Base-by-base conservation (phyloP, 1,140 invertebrate genomes). In the Caenorhabditis inopinata region DNA sequence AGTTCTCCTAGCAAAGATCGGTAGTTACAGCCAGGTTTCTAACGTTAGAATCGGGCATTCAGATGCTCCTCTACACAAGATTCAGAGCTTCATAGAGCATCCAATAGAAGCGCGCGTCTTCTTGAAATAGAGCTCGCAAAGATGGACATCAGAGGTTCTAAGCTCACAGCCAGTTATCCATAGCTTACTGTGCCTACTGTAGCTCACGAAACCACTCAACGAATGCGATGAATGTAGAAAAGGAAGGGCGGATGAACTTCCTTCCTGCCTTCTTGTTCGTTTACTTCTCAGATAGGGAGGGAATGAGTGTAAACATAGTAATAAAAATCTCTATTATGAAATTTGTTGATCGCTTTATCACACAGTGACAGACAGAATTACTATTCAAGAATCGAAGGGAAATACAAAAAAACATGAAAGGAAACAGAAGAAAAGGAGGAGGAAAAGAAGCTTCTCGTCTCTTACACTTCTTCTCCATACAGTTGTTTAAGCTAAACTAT, bases 301-400 rank as follows among this genome's bases (percentile, higher is more conserved):
- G 38, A 42, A 42, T 7, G 11, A 23, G 58, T 58, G 51, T 58
- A 58, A 58, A 58, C 29, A 58, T n/a, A n/a, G 51, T 58, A 25
- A 42, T 68, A 68, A 38, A 68, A 68, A 68, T 68, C 58, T 18
- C 6, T 11, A 16, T 32, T 58, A 16, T 68, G 32, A 42, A 32
- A 68, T 35, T 68, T 68, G 58, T 68, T 68, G 35, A 68, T 68
- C 58, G 38, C 9, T 38, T 38, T 38, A 68, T 68, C 58, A 68
- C 58, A 68, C 58, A 7, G 6, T 7, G 5, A 42, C 14, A 7
- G n/a, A n/a, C n/a, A 42, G 14, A 42, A 42, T 5, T 42, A 53
- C 49, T 53, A 25, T 53, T 53, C 18, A 16, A 68, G 25, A 62
- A 53, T n/a, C n/a, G n/a, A n/a, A n/a, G n/a, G n/a, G 49, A 27